Base-by-base conservation (phyloP, 1,140 invertebrate species). In the Heliconius nattereri region DNA sequence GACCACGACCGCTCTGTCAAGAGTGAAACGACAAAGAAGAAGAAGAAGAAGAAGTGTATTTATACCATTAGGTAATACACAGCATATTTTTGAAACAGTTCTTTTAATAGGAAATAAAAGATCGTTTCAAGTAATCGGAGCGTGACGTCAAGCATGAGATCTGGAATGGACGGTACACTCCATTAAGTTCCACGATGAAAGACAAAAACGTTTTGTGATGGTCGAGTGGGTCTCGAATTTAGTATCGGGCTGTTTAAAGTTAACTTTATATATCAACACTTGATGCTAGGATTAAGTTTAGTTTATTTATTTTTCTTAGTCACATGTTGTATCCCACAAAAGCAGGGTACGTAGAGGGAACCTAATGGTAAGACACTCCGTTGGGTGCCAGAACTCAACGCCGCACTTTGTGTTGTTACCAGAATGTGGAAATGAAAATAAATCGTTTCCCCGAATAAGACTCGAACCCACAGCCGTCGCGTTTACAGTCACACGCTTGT, bases 61-160 rank as follows among this genome's bases (percentile, higher is more conserved):
- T 29, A 29, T 29, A 29, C 29, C 29, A 29, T 29, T 29, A 29
- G n/a, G n/a, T n/a, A n/a, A 29, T 26, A 66, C 23, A 19, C 13
- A 16, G 60, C 60, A n/a, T 66, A 16, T 29, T 29, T 66, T 66
- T 29, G 11, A 66, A 66, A 66, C 60, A 66, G 60, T 66, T 29
- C 60, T 66, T 76, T 23, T 70, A 54, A 76, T 76, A 70, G 75
- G 75, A 76, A 76, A 57, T 76, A 70, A 66, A 76, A 76, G 60
- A 76, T 71, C 60, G 35, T 82, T 89, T 88, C 79, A 79, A 83
- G 76, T 77, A 88, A 89, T 85, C 84, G 85, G 89, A 87, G 85
- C 90, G 86, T 88, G 77, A 86, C 85, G 82, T 66, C 78, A 85
- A 79, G 79, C 84, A 85, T 83, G 83, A 60, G 19, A 66, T 76